A percentile compares a stretch with the other conserved stretches of the same genome.
phyloP scores from a whole-genome alignment of 2,797 vertebrate species.

The Oceanodroma leucorhoa region DNA sequence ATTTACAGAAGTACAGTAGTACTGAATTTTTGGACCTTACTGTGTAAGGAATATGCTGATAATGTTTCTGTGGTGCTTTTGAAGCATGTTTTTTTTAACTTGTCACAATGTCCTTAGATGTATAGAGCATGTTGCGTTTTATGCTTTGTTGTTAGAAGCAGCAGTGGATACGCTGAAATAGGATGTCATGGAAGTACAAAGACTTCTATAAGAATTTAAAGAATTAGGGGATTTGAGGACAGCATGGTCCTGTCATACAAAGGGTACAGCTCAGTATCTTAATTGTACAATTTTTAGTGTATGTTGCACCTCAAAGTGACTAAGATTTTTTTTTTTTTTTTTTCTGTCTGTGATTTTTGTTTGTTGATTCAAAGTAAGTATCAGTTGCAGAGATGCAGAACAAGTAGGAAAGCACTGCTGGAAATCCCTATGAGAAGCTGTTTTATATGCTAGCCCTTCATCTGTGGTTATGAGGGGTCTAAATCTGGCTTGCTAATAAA shows the following conservation, averaged over 20 bases:
- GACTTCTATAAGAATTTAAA: background rate
- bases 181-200: background rate
- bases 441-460: background rate
- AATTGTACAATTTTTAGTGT: background rate
- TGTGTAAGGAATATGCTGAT: background rate
- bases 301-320: background rate
- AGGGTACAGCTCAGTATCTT: background rate
- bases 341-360: background rate
- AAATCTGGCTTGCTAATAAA: conserved; percentile 9
- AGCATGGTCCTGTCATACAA: background rate
- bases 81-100: background rate
- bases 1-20: background rate
- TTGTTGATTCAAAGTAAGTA: background rate
- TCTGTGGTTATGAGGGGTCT: background rate
- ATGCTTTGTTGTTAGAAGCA: background rate
- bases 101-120: background rate
- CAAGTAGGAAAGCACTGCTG: background rate
- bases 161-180: background rate
- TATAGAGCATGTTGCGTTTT: background rate
- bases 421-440: background rate
- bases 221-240: background rate
- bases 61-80: background rate
- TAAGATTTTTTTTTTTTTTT: background rate
- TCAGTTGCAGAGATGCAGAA: background rate
- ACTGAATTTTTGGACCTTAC: background rate